Percentiles rank a stretch among this genome's conserved stretches.
Evolutionary conservation across 30 jellyfish, hydroid and myxozoan species (phyloP).

Genomic region (Catostylus mosaicus): DNA sequence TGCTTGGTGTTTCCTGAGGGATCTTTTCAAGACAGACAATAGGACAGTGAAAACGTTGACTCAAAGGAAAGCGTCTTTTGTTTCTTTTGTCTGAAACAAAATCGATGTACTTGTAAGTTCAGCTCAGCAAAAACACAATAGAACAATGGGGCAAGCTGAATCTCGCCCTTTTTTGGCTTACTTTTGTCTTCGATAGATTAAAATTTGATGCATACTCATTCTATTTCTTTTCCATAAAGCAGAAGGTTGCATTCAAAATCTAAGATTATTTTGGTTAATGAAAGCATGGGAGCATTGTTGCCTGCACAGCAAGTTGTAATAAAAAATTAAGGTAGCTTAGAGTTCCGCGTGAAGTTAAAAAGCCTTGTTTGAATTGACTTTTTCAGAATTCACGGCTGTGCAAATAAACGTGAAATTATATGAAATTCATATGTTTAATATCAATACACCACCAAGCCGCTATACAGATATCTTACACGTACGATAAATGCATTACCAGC

Average conservation of each 20-base stretch:
- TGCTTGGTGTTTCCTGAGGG: conserved; percentile 67
- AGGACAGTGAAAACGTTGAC: conserved; percentile 30
- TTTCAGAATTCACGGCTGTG: neutral
- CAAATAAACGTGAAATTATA: neutral
- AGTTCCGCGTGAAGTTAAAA: neutral
- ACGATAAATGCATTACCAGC: too few relatives aligned
- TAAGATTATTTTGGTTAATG: neutral
- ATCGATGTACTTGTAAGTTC: conserved; percentile 38
- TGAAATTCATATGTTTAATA: neutral
- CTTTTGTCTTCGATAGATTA: conserved; percentile 1
- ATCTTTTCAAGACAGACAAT: conserved; percentile 56
- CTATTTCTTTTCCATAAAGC: too few relatives aligned
- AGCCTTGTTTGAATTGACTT: neutral
- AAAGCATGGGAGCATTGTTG: neutral
- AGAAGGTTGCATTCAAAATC: neutral
- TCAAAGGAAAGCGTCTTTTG: conserved; percentile 60
- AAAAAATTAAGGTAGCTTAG: neutral
- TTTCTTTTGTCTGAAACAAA: conserved; percentile 54
- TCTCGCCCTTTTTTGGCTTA: conserved; percentile 8
- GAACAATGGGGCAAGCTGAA: conserved; percentile 15
- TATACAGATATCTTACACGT: too few relatives aligned
- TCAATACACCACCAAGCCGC: neutral
- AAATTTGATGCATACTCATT: neutral
- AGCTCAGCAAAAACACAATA: conserved; percentile 20
- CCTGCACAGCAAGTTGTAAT: conserved; percentile 7